Base-by-base conservation (phyloP, 2,888 invertebrate genomes). In the Nysson spinosus region DNA sequence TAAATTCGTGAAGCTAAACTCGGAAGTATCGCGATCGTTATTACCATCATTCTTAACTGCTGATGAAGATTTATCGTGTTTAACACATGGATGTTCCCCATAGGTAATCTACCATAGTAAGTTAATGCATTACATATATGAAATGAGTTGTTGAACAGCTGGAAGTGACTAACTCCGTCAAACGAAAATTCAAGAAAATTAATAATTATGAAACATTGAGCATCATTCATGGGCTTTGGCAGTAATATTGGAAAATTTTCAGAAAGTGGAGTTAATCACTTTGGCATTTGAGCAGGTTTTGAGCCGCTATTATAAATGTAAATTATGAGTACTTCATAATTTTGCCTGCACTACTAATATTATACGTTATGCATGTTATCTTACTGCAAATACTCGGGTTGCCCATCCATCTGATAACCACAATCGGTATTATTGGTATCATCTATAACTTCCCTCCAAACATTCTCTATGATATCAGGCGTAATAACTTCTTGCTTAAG, bases 401-500 rank as follows among this genome's bases (percentile, higher is more conserved):
- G 83, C 17, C 63, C 77, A 16, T 84, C 83, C 43, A 76, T 78
- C 63, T 79, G 83, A 73, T 82, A 84, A 75, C 86, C 85, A 42
- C 82, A 83, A 17, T 85, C 85, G 0, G 77, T 69, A 26, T 76
- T 81, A 44, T 77, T 85, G 0, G 81, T 79, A 24, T 86, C 87
- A 35, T 87, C 85, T 62, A 86, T 76, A 14, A 86, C 86, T 78
- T 86, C 85, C 50, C 86, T 77, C 87, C 86, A 87, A 43, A 87
- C 77, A 78, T 86, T 87, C 72, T 87, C 87, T 58, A 87, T 86
- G 4, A 86, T 81, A 50, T 87, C 87, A 11, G 87, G 86, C 1
- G 86, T 86, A 40, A 87, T 83, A 20, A 86, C 78, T 73, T 87
- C 87, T 64, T 85, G 87, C 61, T 86, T 86, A 22, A 84, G 79